Evolutionary conservation across 2,113 vertebrate genomes (phyloP).

Genomic region (Thalassarche chlororhynchos): DNA sequence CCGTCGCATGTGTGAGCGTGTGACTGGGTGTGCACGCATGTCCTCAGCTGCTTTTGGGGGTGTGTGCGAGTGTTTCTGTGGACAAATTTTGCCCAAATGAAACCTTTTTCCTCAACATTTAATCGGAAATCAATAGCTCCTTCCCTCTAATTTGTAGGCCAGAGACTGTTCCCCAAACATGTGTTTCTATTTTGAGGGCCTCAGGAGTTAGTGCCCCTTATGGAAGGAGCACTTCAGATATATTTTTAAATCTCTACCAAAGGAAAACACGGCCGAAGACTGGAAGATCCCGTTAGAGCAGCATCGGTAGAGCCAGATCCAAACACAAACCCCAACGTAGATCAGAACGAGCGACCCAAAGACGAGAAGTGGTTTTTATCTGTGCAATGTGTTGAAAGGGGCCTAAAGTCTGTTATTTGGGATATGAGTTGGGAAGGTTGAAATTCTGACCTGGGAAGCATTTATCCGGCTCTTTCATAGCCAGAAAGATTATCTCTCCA

Average conservation of each 20-base stretch:
- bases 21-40: accelerated
- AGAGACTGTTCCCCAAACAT: neutral
- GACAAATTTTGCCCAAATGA: neutral
- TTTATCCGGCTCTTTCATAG: neutral
- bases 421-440: neutral
- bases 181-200: neutral
- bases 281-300: neutral
- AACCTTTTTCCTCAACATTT: neutral
- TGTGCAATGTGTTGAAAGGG: accelerated
- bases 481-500: neutral
- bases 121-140: neutral
- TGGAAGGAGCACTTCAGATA: neutral
- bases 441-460: neutral
- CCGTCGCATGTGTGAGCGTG: accelerated
- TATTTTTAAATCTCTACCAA: neutral
- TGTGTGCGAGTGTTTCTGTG: accelerated
- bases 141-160: neutral
- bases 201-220: neutral
- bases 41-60: neutral
- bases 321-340: accelerated
- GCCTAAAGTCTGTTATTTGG: accelerated
- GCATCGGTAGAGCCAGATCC: neutral
- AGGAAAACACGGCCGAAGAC: neutral
- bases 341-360: accelerated
- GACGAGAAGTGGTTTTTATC: neutral